These are phyloP conservation scores for Vesta saturnalis DNA, from an alignment of 2,888 invertebrate species.

Conservation along the genomic window DNA sequence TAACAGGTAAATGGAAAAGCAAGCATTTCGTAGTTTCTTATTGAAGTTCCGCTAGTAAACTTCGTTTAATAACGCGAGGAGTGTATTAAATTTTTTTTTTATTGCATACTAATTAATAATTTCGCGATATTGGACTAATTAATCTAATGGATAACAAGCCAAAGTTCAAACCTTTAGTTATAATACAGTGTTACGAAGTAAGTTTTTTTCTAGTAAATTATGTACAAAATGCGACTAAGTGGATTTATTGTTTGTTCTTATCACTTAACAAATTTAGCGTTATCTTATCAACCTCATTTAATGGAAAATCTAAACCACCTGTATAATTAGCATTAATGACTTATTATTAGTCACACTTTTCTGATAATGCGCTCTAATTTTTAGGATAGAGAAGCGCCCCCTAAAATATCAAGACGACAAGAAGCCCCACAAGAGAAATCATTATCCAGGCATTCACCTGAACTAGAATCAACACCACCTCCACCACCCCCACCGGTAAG, in stretches of 20 bases:
- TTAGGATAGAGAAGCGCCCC: not conserved
- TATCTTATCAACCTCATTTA: too few relatives aligned
- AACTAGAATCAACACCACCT: conserved; percentile 52
- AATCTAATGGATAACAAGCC: conserved; percentile 41
- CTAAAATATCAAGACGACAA: conserved; percentile 45
- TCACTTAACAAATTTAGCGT: not conserved
- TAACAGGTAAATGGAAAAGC: conserved; percentile 39
- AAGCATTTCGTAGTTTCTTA: conserved; percentile 30
- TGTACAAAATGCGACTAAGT: conserved; percentile 12
- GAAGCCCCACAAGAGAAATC: conserved; percentile 51
- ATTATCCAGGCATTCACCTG: conserved; percentile 46
- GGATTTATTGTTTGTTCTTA: not conserved
- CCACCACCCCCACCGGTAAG: conserved; percentile 73
- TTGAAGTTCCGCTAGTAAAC: conserved; percentile 41
- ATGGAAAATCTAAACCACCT: too few relatives aligned
- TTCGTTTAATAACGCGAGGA: conserved; percentile 22
- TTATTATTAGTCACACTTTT: too few relatives aligned
- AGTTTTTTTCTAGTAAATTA: conserved; percentile 54
- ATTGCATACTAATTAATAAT: too few relatives aligned
- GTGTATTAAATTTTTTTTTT: conserved; percentile 22
- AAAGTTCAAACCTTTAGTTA: conserved; percentile 64
- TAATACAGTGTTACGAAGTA: conserved; percentile 71
- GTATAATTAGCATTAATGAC: conserved; percentile 9
- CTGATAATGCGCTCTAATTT: not conserved
- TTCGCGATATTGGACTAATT: conserved; percentile 9